Evolutionary conservation across 2,888 invertebrate genomes (phyloP), one percentile per base, ranked within the genome.

Genomic region (Hydraecia micacea): DNA sequence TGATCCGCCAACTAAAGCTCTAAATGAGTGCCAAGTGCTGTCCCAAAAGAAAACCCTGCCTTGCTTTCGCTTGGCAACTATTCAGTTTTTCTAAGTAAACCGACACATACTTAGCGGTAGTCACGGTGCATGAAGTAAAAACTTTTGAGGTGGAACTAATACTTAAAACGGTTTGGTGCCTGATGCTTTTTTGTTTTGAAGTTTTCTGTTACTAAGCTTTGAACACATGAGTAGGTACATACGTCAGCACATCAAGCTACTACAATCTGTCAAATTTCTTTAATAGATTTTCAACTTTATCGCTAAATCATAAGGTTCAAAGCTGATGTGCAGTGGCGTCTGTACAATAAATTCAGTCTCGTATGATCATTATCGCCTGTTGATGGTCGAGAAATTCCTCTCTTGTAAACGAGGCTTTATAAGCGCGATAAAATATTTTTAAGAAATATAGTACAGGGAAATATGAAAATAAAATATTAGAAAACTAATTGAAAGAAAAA

Each of bases 31-130:
- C 83, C 79, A 86, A 84, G 63, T 67, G 18, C 49, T 78, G 6
- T 71, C 15, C 36, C n/a, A 75, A 70, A 75, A 84, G 46, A 72
- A 70, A 71, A 60, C 18, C 36, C 28, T 55, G 15, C 25, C 25
- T 71, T 46, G 49, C 72, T 82, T 72, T 72, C 42, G 21, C 68
- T 85, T 82, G 72, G 78, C 84, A 84, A 58, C n/a, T 52, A 66
- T 58, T 72, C 83, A 85, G 83, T 84, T 79, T 81, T 73, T 77
- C 36, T 70, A 66, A 80, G 68, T 82, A 66, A 39, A 84, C 78
- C 58, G 72, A 65, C 75, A 85, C 74, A 36, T 72, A 75, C 74
- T 85, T 85, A 78, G 68, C 36, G 49, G 49, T 55, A 46, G 55
- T 65, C 68, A 52, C 39, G 46, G 55, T 49, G 7, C 49, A 62